These are phyloP conservation scores for Lithobates sylvaticus DNA, from an alignment of 2,797 vertebrate species.

Conservation along the genomic window DNA sequence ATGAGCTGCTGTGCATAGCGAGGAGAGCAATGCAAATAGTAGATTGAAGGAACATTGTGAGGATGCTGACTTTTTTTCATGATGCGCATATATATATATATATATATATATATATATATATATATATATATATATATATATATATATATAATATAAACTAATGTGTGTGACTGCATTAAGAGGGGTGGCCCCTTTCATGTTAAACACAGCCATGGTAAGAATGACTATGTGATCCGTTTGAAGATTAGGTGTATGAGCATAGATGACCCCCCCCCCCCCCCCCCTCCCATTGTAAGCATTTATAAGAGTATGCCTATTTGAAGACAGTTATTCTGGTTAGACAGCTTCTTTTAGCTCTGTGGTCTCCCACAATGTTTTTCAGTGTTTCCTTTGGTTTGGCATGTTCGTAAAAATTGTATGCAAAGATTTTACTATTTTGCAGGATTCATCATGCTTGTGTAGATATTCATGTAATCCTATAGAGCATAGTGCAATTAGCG, in stretches of 20 bases:
- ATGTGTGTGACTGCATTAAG: no score
- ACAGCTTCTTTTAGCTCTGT: slow-evolving; percentile 40
- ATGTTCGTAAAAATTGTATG: neutral
- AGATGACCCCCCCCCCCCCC: no score
- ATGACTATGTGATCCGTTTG: neutral
- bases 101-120: no score
- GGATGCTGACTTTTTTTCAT: no score
- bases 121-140: no score
- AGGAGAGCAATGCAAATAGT: slow-evolving; percentile 6
- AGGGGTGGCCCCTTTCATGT: no score
- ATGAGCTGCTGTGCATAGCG: neutral
- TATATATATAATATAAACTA: no score
- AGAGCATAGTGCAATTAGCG: no score
- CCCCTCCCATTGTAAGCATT: neutral
- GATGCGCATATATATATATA: no score
- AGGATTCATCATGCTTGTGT: neutral
- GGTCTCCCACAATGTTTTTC: slow-evolving; percentile 41
- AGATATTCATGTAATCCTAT: neutral
- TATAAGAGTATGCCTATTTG: neutral
- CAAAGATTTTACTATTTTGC: neutral
- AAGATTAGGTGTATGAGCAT: neutral
- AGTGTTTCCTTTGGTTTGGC: slow-evolving; percentile 36
- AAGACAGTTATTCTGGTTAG: slow-evolving; percentile 13
- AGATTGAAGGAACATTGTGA: neutral
- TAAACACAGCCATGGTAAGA: no score